phyloP scores from a whole-genome alignment of 2,113 vertebrate species.

The Heteronetta atricapilla region DNA sequence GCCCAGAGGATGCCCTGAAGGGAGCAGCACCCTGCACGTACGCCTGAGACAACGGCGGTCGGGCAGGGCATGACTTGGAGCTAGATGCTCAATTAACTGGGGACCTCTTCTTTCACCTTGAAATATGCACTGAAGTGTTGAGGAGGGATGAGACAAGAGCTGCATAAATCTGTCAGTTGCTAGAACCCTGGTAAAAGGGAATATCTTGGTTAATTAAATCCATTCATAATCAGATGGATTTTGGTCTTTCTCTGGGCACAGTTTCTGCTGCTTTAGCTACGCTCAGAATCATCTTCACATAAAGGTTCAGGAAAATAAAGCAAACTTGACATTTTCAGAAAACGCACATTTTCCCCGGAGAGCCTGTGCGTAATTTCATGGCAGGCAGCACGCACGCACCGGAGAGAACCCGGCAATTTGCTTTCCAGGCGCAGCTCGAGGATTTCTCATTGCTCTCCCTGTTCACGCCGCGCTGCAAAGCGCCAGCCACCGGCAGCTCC shows the following conservation, averaged over 20 bases:
- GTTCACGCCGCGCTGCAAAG: accelerated
- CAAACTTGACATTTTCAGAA: background rate
- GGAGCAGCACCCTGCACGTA: background rate
- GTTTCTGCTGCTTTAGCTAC: background rate
- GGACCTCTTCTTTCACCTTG: background rate
- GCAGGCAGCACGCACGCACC: background rate
- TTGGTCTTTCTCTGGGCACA: background rate
- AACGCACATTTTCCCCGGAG: accelerated
- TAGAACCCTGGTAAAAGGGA: background rate
- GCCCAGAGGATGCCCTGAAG: too few species aligned
- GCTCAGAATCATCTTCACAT: background rate
- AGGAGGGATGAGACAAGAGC: background rate
- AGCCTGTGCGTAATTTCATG: accelerated
- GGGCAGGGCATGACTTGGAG: background rate
- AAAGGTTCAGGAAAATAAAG: background rate
- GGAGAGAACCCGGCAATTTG: accelerated
- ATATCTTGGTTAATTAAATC: background rate
- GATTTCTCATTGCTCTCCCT: accelerated
- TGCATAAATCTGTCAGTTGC: background rate
- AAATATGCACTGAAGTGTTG: background rate
- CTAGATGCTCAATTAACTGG: background rate
- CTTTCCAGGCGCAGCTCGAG: background rate
- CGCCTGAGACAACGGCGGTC: background rate
- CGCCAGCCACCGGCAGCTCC: background rate
- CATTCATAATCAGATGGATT: background rate